These are phyloP conservation scores for Xiphydria camelus DNA, from an alignment of 2,888 invertebrate species.

Conservation along the genomic window DNA sequence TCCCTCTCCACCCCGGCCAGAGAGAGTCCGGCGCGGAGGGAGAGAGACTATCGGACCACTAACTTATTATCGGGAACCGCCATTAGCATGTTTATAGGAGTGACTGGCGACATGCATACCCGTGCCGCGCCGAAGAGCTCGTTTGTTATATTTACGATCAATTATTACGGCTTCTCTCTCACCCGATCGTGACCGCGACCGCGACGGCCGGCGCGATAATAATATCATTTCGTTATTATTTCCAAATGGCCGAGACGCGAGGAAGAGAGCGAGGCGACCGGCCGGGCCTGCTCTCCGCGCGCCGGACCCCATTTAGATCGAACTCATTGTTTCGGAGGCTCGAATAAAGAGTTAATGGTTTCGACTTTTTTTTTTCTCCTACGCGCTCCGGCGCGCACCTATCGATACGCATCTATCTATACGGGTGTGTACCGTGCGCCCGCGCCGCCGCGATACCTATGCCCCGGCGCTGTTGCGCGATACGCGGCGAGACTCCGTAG, in stretches of 20 bases:
- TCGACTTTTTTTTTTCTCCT: too few relatives aligned
- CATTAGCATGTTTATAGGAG: conserved; percentile 50
- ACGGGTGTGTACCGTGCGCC: too few relatives aligned
- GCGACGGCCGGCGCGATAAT: neutral
- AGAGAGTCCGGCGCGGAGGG: conserved; percentile 1
- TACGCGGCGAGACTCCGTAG: too few relatives aligned
- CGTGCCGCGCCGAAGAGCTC: conserved; percentile 19
- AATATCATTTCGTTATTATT: neutral
- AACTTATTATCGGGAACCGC: conserved; percentile 48
- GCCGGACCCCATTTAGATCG: conserved; percentile 21
- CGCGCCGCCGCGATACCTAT: too few relatives aligned
- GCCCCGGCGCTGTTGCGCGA: too few relatives aligned
- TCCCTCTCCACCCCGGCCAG: conserved; percentile 4
- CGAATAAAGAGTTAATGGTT: conserved; percentile 29
- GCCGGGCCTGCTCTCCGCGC: conserved; percentile 18
- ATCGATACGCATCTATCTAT: too few relatives aligned
- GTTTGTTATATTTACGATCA: conserved; percentile 41
- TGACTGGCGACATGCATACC: conserved; percentile 36
- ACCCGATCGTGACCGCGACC: too few relatives aligned
- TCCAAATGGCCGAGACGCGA: neutral
- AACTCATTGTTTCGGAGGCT: conserved; percentile 26
- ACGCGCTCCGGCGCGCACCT: too few relatives aligned
- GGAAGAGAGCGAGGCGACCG: conserved; percentile 1
- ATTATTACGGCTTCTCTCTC: conserved; percentile 28
- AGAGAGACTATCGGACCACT: conserved; percentile 32